These are phyloP conservation scores for Drosophila fungiperda DNA, from an alignment of 2,888 invertebrate species.

Conservation along the genomic window DNA sequence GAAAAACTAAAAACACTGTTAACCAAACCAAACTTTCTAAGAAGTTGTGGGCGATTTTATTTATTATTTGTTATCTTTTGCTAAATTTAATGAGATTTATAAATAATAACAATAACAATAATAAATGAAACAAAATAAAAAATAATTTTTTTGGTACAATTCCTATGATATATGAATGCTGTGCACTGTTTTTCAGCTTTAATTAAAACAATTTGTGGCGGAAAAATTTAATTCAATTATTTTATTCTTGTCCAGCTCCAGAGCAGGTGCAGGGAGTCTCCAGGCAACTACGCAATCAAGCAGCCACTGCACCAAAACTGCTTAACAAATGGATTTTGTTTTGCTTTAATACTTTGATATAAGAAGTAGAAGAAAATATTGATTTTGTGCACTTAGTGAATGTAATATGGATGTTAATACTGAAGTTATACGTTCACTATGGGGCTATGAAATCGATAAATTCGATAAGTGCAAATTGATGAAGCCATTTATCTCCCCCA, in stretches of 20 bases:
- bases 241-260: conserved; percentile 33
- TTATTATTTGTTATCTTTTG: too few species aligned
- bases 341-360: not conserved
- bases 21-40: too few species aligned
- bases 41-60: too few species aligned
- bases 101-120: too few species aligned
- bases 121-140: too few species aligned
- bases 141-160: too few species aligned
- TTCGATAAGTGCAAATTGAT: not conserved
- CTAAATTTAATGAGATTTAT: too few species aligned
- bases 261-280: conserved; percentile 6
- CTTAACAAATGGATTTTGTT: conserved; percentile 38
- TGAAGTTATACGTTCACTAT: not conserved
- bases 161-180: too few species aligned
- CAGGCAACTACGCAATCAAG: conserved; percentile 3
- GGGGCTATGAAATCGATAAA: not conserved
- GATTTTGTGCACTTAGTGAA: not conserved
- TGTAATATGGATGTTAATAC: not conserved
- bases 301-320: conserved; percentile 29
- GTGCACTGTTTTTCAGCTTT: too few species aligned
- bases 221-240: conserved; percentile 44
- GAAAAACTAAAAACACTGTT: too few species aligned
- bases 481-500: too few species aligned
- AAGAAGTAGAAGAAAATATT: not conserved
- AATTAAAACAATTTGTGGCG: not conserved